Percentiles rank a stretch among this genome's conserved stretches.
phyloP scores from a whole-genome alignment of 2,113 vertebrate genomes.

The Erythrocercus mccallii region DNA sequence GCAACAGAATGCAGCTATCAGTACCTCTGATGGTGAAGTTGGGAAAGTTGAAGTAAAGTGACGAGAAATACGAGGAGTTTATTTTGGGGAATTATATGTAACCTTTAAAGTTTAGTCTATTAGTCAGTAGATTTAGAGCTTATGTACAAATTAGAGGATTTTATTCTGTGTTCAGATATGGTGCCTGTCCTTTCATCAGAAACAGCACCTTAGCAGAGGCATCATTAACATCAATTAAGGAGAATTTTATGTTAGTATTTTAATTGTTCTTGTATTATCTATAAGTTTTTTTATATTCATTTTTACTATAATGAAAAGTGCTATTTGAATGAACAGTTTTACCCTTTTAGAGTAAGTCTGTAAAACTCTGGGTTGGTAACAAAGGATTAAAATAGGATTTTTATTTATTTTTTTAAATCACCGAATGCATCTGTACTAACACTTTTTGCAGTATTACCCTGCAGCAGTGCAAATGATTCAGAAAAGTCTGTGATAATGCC shows the following conservation, averaged over 20 bases:
- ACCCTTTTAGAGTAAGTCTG: neutral
- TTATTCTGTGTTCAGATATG: neutral
- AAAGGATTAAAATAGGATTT: neutral
- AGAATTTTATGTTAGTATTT: neutral
- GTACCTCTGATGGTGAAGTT: neutral
- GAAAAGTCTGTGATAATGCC: neutral
- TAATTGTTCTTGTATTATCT: neutral
- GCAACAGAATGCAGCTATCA: neutral
- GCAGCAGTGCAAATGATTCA: rapidly evolving
- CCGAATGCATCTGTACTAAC: neutral
- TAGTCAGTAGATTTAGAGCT: neutral
- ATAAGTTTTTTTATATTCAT: neutral
- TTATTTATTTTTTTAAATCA: neutral
- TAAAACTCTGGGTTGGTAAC: neutral
- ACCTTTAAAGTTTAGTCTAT: neutral
- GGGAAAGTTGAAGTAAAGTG: neutral
- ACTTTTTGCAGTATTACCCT: neutral
- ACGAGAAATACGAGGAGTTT: neutral
- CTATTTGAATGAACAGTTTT: neutral
- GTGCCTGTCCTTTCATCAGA: neutral
- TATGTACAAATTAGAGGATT: neutral
- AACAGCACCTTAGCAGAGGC: neutral
- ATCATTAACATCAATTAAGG: neutral
- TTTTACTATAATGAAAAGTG: neutral
- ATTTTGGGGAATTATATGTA: neutral